A percentile compares a stretch with the other conserved stretches of the same genome.
Conservation (phyloP, 2,113 vertebrate genomes). For the Petrocephalus zakoni region DNA sequence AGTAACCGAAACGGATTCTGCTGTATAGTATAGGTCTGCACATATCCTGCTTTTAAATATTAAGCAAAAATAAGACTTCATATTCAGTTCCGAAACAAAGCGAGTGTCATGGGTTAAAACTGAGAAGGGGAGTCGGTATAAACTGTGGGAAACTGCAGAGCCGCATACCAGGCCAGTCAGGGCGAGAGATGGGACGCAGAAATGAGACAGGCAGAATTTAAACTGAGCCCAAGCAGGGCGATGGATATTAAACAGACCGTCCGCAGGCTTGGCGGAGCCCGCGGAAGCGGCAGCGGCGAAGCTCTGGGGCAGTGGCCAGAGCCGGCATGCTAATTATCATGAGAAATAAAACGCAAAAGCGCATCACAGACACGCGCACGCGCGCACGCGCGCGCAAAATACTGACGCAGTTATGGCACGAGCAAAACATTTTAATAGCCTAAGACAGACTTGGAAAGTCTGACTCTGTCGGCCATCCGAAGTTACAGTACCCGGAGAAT, state of each 20-base stretch:
- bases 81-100: neutral
- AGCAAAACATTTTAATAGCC: neutral
- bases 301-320: neutral
- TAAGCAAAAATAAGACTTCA: neutral
- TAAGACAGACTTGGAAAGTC: neutral
- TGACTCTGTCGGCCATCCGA: neutral
- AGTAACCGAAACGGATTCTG: neutral
- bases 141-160: conserved; percentile 16
- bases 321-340: neutral
- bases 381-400: neutral
- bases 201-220: conserved; percentile 23
- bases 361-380: neutral
- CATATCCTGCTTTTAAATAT: neutral
- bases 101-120: neutral
- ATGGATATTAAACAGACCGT: conserved; percentile 29
- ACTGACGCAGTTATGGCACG: neutral
- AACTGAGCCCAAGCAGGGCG: conserved; percentile 13
- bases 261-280: neutral
- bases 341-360: neutral
- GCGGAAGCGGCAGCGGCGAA: neutral
- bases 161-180: conserved; percentile 21
- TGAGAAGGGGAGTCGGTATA: neutral
- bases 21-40: neutral
- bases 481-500: neutral
- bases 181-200: conserved; percentile 24